A percentile compares a stretch with the other conserved stretches of the same genome.
Conservation (phyloP, 64 coral and sea anemone genomes). For the Platygyra sinensis region DNA sequence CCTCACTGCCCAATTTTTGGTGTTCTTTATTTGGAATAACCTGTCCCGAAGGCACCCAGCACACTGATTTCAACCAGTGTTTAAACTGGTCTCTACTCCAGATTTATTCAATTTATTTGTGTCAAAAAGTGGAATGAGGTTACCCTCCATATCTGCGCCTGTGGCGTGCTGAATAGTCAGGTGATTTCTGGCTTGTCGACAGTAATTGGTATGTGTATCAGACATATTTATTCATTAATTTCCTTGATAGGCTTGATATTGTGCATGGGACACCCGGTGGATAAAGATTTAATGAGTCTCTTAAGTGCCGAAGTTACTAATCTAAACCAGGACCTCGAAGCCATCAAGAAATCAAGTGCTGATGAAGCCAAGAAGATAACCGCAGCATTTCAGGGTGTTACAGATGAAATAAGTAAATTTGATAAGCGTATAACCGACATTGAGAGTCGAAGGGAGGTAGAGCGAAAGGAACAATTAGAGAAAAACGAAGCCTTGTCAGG, state of each 20-base stretch:
- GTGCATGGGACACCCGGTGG: constrained; percentile 41
- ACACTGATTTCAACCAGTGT: no score
- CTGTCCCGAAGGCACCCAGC: no score
- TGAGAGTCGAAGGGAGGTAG: constrained; percentile 6
- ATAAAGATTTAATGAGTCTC: constrained; percentile 22
- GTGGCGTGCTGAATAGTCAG: no score
- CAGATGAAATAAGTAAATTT: constrained; percentile 46
- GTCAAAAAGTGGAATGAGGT: no score
- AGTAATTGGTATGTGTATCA: no score
- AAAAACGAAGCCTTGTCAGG: constrained; percentile 15
- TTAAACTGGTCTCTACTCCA: no score
- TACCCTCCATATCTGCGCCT: no score
- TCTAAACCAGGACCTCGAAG: constrained; percentile 1
- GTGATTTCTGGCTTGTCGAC: no score
- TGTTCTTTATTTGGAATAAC: no score
- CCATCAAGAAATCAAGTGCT: constrained; percentile 3
- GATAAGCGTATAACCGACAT: constrained; percentile 28
- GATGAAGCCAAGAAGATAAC: constrained; percentile 38
- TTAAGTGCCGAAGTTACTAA: constrained; percentile 8
- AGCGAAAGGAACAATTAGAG: constrained; percentile 6
- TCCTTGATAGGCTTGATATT: constrained; percentile 1
- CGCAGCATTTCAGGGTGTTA: neutral
- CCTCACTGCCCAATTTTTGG: no score
- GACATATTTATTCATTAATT: neutral
- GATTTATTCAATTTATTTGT: no score